Percentiles rank a stretch among this genome's conserved stretches.
Evolutionary conservation across 2,797 vertebrate species (phyloP).

Genomic region (Sandelia bainsii): DNA sequence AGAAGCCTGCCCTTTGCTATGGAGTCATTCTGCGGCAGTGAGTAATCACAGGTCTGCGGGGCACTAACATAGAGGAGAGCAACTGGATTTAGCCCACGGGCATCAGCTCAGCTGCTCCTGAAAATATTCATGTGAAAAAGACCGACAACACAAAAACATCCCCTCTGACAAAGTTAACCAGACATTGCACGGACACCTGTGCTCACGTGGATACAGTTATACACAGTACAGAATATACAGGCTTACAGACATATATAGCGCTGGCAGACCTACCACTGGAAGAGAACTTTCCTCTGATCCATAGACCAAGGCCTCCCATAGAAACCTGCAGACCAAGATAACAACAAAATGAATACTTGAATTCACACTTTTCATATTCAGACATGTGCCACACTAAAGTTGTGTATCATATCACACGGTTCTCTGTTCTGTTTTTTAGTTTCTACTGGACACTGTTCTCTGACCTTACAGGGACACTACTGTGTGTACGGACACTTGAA

Average conservation of each 20-base stretch:
- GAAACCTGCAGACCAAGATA: conserved; percentile 81
- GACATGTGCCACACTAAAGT: neutral
- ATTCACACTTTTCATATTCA: neutral
- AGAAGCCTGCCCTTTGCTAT: conserved; percentile 33
- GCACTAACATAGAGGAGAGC: conserved; percentile 30
- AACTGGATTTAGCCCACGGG: conserved; percentile 45
- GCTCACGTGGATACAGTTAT: neutral
- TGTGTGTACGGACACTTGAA: conserved; percentile 4
- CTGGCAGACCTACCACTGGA: conserved; percentile 85
- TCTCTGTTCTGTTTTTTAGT: neutral
- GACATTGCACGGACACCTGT: conserved; percentile 10
- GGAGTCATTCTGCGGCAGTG: conserved; percentile 50
- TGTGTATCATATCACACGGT: neutral
- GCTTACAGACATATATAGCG: neutral
- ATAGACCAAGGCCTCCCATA: conserved; percentile 91
- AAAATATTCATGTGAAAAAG: conserved; percentile 1
- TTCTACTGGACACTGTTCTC: neutral
- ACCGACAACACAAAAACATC: neutral
- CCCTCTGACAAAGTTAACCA: conserved; percentile 8
- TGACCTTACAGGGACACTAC: neutral
- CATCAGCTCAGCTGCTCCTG: conserved; percentile 33
- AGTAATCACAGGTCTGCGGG: conserved; percentile 45
- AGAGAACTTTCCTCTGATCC: conserved; percentile 91
- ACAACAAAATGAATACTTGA: fast-evolving
- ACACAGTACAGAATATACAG: neutral